Percentiles rank a stretch among this genome's conserved stretches.
phyloP scores from a whole-genome alignment of 2,113 vertebrate genomes.

The Sardina pilchardus region DNA sequence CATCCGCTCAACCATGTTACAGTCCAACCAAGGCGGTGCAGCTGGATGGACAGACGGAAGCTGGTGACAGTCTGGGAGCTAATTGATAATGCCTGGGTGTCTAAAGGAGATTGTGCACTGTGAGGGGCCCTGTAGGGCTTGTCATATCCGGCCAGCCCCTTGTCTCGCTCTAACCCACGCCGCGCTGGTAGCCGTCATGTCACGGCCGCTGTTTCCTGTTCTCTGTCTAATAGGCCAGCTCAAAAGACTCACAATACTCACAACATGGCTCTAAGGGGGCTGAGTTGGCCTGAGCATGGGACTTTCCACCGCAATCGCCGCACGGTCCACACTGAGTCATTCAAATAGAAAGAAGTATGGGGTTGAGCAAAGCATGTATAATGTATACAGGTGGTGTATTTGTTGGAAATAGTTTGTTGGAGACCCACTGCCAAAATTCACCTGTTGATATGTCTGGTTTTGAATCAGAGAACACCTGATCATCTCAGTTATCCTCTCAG shows the following conservation, averaged over 20 bases:
- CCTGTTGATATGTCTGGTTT: neutral
- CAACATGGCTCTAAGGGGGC: neutral
- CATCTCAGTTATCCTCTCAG: neutral
- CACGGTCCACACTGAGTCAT: neutral
- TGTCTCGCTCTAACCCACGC: neutral
- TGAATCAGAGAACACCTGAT: neutral
- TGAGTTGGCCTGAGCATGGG: neutral
- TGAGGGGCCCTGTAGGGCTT: constrained; percentile 30
- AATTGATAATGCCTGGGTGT: constrained; percentile 3
- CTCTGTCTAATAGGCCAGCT: constrained; percentile 24
- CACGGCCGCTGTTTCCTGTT: constrained; percentile 48
- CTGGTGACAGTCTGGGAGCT: neutral
- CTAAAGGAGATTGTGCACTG: neutral
- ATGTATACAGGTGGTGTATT: neutral
- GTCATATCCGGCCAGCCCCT: constrained; percentile 46
- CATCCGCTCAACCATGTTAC: constrained; percentile 42
- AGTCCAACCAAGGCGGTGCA: neutral
- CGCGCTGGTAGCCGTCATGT: constrained; percentile 17
- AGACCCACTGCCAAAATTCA: neutral
- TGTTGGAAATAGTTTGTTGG: neutral
- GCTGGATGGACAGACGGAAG: neutral
- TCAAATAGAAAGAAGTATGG: neutral
- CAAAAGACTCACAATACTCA: constrained; percentile 20
- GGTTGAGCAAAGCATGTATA: neutral
- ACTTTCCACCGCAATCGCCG: constrained; percentile 37